Base-by-base conservation (phyloP, 2,888 invertebrate genomes). In the Camponotus fellah region DNA sequence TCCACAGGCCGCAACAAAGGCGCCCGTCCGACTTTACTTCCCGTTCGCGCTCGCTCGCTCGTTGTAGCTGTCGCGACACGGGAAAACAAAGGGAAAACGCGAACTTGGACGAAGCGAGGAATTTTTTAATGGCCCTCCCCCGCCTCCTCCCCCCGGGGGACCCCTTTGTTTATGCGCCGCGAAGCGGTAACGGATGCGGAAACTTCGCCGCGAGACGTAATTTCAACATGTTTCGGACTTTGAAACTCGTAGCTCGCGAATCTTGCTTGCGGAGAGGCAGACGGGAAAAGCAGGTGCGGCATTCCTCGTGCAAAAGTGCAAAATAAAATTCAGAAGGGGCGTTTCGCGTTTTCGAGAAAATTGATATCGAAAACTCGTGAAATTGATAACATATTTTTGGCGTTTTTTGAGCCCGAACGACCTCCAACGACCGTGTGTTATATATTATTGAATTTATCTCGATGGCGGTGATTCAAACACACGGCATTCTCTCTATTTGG, bases 1-100 rank as follows among this genome's bases (percentile, higher is more conserved):
- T 74, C 62, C 60, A 40, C 58, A 83, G 65, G 58, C 26, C 82
- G 58, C 60, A 65, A 87, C 85, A 83, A 82, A 87, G 82, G 85
- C 81, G 76, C 72, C 68, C 82, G 81, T 79, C 26, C 86, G 84
- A 85, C 86, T 90, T 91, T 91, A 91, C 91, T 90, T 90, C 91
- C 90, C 89, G 83, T 86, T 86, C 85, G 84, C 2, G 26, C 37
- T 4, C 69, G 56, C 14, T 32, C 46, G 53, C 64, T 46, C 71
- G 85, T 77, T 82, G 71, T 75, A 72, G 74, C 65, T 82, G 72
- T 74, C 56, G 82, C 82, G 82, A 37, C 64, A 53, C 62, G 53
- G 34, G 56, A 26, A 60, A 82, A 66, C 75, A 76, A 75, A 75
- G 65, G 46, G 26, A 76, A 76, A 75, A 66, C 56, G 34, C 53